Conservation (phyloP, 2,797 vertebrate species). For the Sarcoramphus papa region DNA sequence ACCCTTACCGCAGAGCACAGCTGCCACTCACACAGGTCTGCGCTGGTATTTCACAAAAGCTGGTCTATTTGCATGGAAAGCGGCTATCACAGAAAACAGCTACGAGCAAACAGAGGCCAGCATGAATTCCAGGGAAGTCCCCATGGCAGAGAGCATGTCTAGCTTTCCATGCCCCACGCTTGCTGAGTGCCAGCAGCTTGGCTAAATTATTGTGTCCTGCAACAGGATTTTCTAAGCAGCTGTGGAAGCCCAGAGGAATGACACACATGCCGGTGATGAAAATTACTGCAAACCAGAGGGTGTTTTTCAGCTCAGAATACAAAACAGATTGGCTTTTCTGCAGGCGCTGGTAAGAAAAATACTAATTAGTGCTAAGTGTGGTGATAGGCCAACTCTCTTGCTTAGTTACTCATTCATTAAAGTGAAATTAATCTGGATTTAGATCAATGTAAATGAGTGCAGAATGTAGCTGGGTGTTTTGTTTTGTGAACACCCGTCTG, state of each 20-base stretch:
- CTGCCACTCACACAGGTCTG: not conserved
- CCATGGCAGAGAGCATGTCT: not conserved
- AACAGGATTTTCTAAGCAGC: not conserved
- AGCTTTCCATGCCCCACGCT: fast-evolving
- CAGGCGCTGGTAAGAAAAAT: conserved; percentile 30
- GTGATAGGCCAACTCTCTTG: not conserved
- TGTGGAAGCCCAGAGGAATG: not conserved
- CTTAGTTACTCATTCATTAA: conserved; percentile 35
- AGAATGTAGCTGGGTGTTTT: not conserved
- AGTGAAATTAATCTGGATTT: conserved; percentile 47
- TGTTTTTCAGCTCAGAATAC: not conserved
- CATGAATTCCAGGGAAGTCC: not conserved
- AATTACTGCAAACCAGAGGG: not conserved
- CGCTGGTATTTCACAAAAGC: not conserved
- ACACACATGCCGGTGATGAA: not conserved
- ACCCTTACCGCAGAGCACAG: not conserved
- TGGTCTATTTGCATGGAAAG: not conserved
- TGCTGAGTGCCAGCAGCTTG: not conserved
- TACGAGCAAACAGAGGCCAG: not conserved
- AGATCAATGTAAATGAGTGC: not conserved
- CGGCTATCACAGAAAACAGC: not conserved
- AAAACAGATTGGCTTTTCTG: conserved; percentile 22
- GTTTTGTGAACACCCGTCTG: not conserved
- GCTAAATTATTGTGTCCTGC: not conserved
- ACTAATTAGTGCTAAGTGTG: not conserved